A percentile compares a stretch with the other conserved stretches of the same genome.
These are phyloP conservation scores for Gouania willdenowi DNA, from an alignment of 2,797 vertebrate genomes.

Conservation along the genomic window DNA sequence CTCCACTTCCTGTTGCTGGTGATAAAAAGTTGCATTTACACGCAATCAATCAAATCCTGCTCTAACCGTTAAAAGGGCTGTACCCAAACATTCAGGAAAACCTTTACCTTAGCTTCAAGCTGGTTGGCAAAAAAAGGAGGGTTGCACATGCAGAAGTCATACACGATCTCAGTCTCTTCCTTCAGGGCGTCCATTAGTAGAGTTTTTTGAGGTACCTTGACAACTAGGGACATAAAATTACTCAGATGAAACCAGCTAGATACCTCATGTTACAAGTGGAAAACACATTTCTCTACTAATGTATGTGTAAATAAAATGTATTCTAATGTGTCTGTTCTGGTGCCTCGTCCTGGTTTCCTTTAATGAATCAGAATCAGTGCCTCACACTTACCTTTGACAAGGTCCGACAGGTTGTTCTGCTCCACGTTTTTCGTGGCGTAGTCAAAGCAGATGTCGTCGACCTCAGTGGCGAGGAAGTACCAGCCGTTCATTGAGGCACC, in stretches of 20 bases:
- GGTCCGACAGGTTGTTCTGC: constrained; percentile 90
- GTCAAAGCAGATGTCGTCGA: constrained; percentile 97
- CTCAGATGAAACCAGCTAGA: too few relatives aligned
- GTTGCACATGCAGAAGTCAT: constrained; percentile 99
- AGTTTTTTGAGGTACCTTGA: constrained; percentile 99
- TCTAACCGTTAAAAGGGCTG: background rate
- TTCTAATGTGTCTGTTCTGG: too few relatives aligned
- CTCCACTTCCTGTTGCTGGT: background rate
- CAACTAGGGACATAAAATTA: too few relatives aligned
- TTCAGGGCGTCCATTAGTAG: constrained; percentile 96
- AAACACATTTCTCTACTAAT: too few relatives aligned
- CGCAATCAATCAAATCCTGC: background rate
- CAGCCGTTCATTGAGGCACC: constrained; percentile 97
- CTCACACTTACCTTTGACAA: constrained; percentile 90
- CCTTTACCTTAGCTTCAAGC: constrained; percentile 88
- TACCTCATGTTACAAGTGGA: background rate
- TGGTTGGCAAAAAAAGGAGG: constrained; percentile 98
- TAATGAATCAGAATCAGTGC: too few relatives aligned
- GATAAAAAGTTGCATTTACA: background rate
- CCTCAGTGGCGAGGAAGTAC: constrained; percentile 98
- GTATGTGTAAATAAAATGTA: too few relatives aligned
- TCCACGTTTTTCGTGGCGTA: constrained; percentile 96
- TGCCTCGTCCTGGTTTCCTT: too few relatives aligned
- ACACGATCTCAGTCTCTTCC: constrained; percentile 91
- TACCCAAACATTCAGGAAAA: too few relatives aligned